Evolutionary conservation across 2,113 vertebrate genomes (phyloP), one percentile per base, ranked within the genome.

Genomic region (Tricholaema leucomelas): DNA sequence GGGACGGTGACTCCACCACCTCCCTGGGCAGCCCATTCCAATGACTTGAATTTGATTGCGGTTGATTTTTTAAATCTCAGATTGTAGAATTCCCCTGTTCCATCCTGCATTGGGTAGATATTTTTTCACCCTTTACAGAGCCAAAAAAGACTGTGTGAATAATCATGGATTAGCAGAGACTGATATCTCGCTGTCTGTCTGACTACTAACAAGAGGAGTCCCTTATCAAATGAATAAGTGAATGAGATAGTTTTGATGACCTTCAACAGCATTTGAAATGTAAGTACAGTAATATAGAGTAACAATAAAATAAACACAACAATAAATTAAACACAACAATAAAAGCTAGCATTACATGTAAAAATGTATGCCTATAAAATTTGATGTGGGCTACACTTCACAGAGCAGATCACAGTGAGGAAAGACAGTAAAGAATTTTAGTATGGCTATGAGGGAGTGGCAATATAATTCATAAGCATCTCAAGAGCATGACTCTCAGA

Each of bases 391-490:
- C 33, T 91, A 46, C 23, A 42, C 55, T 66, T 84, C 73, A 15
- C 31, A 81, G 33, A 80, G 71, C 48, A 56, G 30, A 95, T 31
- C 9, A 24, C 15, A 64, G 17, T 55, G 42, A 91, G 92, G 48
- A 76, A 73, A 82, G 36, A 61, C 33, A 78, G 30, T 64, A 50
- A 95, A 94, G 30, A 72, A 88, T 82, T 95, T 88, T 78, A 96
- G 88, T 20, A 76, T 46, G 73, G 42, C 58, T 87, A 33, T 66
- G 52, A 88, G 35, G 85, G 18, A 71, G 21, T 17, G 60, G 42
- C 28, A 92, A 20, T 80, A 87, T 92, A 88, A 87, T 93, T 90
- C 87, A 92, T 69, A 88, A 84, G 33, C 31, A 56, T 73, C 67
- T 93, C 63, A 58, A 71, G 24, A 87, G 46, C 74, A 87, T 73